phyloP scores from a whole-genome alignment of 2,797 vertebrate genomes.

The Sebastes aleutianus region DNA sequence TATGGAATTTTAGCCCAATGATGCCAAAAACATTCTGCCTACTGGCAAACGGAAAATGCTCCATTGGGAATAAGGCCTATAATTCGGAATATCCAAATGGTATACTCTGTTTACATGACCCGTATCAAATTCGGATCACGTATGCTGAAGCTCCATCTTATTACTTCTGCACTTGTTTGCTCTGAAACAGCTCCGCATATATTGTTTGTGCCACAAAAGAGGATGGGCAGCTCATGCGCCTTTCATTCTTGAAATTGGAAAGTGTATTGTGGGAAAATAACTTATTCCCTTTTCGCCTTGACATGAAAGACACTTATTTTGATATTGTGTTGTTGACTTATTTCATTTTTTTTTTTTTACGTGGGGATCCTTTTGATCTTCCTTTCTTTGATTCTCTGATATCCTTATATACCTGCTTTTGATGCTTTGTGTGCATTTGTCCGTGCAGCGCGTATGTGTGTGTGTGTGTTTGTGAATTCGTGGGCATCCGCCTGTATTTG shows the following conservation, averaged over 20 bases:
- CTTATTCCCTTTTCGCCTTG: constrained; percentile 48
- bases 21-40: too few species aligned
- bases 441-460: neutral
- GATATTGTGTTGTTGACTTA: constrained; percentile 37
- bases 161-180: constrained; percentile 22
- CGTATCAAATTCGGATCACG: neutral
- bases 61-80: too few species aligned
- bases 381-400: neutral
- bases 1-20: too few species aligned
- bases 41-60: too few species aligned
- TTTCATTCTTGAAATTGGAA: constrained; percentile 53
- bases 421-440: constrained; percentile 35
- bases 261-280: constrained; percentile 39
- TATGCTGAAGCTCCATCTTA: neutral
- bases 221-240: neutral
- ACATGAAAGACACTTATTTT: constrained; percentile 64
- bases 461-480: constrained; percentile 11
- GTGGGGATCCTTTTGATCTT: constrained; percentile 59
- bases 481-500: constrained; percentile 8
- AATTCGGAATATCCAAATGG: too few species aligned
- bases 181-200: constrained; percentile 27
- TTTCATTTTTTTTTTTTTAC: constrained; percentile 46
- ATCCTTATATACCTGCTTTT: constrained; percentile 55
- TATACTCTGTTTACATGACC: neutral
- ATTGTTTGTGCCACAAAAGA: constrained; percentile 19